Conservation (phyloP, 2,888 invertebrate genomes). For the Amphipyra berbera region DNA sequence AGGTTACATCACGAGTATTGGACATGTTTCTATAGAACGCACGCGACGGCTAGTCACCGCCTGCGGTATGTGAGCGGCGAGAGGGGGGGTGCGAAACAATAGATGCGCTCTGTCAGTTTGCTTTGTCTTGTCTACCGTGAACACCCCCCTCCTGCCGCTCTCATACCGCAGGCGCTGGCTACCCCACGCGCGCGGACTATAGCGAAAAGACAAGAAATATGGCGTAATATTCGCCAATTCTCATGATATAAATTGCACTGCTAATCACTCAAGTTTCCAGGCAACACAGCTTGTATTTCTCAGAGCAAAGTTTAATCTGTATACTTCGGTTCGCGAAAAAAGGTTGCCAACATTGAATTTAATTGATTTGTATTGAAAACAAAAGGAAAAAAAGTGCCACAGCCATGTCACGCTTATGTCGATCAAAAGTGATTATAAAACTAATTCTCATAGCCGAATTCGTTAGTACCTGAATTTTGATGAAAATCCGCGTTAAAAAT, state of each 20-base stretch:
- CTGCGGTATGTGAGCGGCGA: too few species aligned
- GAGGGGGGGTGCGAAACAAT: too few species aligned
- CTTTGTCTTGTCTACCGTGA: too few species aligned
- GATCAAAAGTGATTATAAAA: constrained; percentile 52
- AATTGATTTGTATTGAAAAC: constrained; percentile 12
- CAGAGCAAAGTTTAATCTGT: constrained; percentile 26
- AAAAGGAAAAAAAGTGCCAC: constrained; percentile 22
- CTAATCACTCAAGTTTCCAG: constrained; percentile 9
- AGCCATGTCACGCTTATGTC: constrained; percentile 50
- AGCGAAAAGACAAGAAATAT: constrained; percentile 41
- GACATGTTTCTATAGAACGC: constrained; percentile 37
- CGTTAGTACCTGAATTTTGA: constrained; percentile 59
- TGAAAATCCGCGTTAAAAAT: constrained; percentile 58
- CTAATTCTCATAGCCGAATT: constrained; percentile 63
- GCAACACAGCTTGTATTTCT: constrained; percentile 22
- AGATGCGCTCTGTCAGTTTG: too few species aligned
- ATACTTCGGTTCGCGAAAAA: constrained; percentile 27
- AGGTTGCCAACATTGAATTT: constrained; percentile 35
- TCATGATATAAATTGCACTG: constrained; percentile 10
- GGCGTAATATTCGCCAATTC: constrained; percentile 36
- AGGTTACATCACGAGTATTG: constrained; percentile 19
- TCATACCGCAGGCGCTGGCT: too few species aligned
- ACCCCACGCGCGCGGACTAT: too few species aligned
- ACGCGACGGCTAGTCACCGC: too few species aligned
- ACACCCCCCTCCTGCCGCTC: too few species aligned